A percentile compares a stretch with the other conserved stretches of the same genome.
Conservation (phyloP, 2,113 vertebrate genomes). For the Epinephelus cyanopodus region DNA sequence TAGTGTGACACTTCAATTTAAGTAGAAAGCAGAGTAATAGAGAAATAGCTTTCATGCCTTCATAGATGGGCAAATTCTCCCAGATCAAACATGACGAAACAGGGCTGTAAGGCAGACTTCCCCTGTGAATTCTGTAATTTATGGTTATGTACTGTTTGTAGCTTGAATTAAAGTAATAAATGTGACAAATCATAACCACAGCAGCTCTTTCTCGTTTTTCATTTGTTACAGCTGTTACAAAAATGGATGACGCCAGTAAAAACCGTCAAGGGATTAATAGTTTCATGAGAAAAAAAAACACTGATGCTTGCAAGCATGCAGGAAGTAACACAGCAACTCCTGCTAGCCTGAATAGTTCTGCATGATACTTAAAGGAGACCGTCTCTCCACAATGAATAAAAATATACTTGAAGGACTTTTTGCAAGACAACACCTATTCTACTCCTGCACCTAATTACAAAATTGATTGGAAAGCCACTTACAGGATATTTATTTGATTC, state of each 20-base stretch:
- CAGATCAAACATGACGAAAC: constrained; percentile 21
- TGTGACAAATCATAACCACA: constrained; percentile 21
- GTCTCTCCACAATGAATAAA: not conserved
- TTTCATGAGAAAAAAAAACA: not conserved
- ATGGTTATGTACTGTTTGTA: constrained; percentile 19
- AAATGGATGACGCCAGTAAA: not conserved
- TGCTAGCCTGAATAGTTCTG: not conserved
- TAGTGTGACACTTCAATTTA: not conserved
- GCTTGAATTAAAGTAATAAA: constrained; percentile 29
- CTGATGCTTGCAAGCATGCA: not conserved
- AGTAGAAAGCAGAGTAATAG: not conserved
- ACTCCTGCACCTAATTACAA: not conserved
- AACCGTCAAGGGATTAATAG: not conserved
- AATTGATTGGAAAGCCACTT: not conserved
- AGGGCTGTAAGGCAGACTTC: not conserved
- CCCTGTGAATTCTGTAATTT: not conserved
- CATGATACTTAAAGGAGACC: not conserved
- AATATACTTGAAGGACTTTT: not conserved
- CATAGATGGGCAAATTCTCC: not conserved
- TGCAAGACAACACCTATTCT: not conserved
- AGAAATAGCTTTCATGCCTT: not conserved
- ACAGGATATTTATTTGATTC: not conserved
- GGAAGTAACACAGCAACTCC: not conserved
- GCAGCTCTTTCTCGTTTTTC: not conserved
- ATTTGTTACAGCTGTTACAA: constrained; percentile 18